A percentile compares a stretch with the other conserved stretches of the same genome.
phyloP scores from a whole-genome alignment of 2,888 invertebrate genomes.

The Brachynemurus nebulosus region DNA sequence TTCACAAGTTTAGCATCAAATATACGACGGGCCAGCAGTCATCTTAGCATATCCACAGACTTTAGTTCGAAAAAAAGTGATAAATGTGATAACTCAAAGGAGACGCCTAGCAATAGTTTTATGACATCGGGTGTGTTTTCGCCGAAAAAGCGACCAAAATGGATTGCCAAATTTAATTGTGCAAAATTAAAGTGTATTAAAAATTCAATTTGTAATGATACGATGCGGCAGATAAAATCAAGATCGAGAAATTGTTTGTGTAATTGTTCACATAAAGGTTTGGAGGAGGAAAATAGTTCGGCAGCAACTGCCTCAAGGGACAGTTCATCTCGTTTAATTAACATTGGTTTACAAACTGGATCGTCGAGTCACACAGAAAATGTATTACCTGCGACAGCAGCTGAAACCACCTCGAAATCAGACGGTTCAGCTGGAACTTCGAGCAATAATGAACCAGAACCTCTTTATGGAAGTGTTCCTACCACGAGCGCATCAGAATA shows the following conservation, averaged over 20 bases:
- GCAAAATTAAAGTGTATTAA: slow-evolving; percentile 26
- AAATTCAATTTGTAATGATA: slow-evolving; percentile 9
- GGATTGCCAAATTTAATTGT: slow-evolving; percentile 29
- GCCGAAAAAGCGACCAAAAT: slow-evolving; percentile 28
- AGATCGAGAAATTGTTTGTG: not conserved
- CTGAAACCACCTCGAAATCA: no score
- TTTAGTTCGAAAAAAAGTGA: not conserved
- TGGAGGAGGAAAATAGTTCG: not conserved
- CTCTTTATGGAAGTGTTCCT: no score
- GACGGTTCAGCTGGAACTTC: no score
- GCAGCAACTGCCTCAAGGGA: not conserved
- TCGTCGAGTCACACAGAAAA: no score
- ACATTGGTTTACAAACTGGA: not conserved
- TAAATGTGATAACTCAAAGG: not conserved
- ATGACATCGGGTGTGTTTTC: no score
- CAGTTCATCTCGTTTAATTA: not conserved
- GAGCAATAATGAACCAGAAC: no score
- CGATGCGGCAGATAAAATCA: slow-evolving; percentile 6
- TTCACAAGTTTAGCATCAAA: slow-evolving; percentile 3
- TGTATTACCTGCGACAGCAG: no score
- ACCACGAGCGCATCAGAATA: no score
- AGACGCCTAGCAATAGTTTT: no score
- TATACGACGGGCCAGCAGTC: slow-evolving; percentile 2
- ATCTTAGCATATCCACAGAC: not conserved
- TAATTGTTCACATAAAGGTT: not conserved